A percentile compares a stretch with the other conserved stretches of the same genome.
These are phyloP conservation scores for Punctoribates punctum DNA, from an alignment of 2,888 invertebrate species.

Conservation along the genomic window DNA sequence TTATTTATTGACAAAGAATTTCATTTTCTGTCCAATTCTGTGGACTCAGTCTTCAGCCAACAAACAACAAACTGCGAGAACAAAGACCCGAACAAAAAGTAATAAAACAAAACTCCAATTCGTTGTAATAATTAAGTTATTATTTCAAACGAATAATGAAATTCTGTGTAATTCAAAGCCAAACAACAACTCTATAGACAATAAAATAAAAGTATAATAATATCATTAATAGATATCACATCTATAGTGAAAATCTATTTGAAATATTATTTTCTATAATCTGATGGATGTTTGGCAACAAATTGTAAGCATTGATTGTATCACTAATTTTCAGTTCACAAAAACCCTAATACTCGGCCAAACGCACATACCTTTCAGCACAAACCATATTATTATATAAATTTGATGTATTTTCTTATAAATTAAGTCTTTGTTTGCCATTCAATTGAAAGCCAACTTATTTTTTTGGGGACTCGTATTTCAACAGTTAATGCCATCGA, in stretches of 20 bases:
- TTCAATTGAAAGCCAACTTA: background rate
- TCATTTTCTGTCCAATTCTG: background rate
- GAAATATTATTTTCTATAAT: too few relatives aligned
- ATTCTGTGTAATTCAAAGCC: too few relatives aligned
- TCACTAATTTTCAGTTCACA: background rate
- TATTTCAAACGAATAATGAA: background rate
- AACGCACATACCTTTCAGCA: background rate
- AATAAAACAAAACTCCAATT: background rate
- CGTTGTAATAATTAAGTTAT: background rate
- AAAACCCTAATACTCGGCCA: background rate
- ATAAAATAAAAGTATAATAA: too few relatives aligned
- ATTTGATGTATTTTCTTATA: background rate
- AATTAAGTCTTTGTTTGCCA: conserved; percentile 4
- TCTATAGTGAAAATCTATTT: too few relatives aligned
- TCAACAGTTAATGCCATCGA: background rate
- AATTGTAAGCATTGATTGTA: background rate
- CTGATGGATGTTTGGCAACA: too few relatives aligned
- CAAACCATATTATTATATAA: background rate
- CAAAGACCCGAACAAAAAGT: background rate
- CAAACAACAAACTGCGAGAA: background rate
- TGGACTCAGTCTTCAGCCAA: background rate
- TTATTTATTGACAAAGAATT: background rate
- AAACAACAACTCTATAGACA: too few relatives aligned
- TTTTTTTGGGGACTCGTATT: background rate
- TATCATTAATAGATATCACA: too few relatives aligned